phyloP scores from a whole-genome alignment of 23 tunicate genomes.

The Styela clava region DNA sequence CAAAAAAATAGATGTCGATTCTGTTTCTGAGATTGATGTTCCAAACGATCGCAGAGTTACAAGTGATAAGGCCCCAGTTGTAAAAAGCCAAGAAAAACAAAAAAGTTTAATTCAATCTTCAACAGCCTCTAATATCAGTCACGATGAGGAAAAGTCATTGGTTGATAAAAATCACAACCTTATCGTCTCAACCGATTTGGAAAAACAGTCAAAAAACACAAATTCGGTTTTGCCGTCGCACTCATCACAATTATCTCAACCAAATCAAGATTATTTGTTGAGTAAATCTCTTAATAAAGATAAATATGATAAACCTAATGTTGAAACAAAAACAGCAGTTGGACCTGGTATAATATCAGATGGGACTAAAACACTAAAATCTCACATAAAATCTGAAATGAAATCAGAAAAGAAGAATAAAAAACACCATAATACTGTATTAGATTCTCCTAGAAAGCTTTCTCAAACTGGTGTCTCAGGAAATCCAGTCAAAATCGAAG shows the following conservation, averaged over 20 bases:
- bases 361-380: background rate
- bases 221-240: background rate
- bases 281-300: background rate
- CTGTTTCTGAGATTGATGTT: background rate
- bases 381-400: background rate
- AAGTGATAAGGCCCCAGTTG: background rate
- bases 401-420: conserved; percentile 32
- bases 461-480: background rate
- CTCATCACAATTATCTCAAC: background rate
- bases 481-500: conserved; percentile 7
- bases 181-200: background rate
- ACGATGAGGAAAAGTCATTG: background rate
- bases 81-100: background rate
- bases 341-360: background rate
- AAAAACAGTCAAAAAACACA: background rate
- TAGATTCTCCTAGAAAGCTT: conserved; percentile 44
- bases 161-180: background rate
- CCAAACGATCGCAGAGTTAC: background rate
- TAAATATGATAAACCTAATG: background rate
- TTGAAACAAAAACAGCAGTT: background rate
- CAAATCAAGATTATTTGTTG: background rate
- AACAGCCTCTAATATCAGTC: background rate
- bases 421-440: conserved; percentile 25
- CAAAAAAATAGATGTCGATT: background rate
- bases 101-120: background rate